Evolutionary conservation across 2,888 invertebrate species (phyloP).

Genomic region (Dryadula phaetusa): DNA sequence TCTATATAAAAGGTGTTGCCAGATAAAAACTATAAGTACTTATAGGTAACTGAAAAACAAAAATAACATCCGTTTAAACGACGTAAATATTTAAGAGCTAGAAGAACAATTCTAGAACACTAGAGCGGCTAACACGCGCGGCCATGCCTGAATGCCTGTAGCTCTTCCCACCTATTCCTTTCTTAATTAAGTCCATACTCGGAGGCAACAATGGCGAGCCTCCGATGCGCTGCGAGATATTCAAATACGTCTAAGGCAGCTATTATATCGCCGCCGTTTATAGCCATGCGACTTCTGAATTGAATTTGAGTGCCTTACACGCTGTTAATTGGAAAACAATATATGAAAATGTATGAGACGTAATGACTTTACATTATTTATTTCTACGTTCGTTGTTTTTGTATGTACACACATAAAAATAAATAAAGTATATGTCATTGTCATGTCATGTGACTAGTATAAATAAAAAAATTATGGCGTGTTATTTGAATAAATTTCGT

Average conservation of each 20-base stretch:
- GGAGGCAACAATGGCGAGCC: constrained; percentile 78
- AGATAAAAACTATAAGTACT: neutral
- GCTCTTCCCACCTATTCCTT: constrained; percentile 76
- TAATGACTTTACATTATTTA: constrained; percentile 35
- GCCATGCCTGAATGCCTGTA: constrained; percentile 70
- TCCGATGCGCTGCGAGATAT: constrained; percentile 81
- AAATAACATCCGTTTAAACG: constrained; percentile 32
- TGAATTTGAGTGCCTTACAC: constrained; percentile 51
- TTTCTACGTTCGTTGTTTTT: neutral
- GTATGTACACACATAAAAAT: neutral
- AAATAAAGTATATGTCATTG: neutral
- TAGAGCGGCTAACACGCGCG: constrained; percentile 34
- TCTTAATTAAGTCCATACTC: constrained; percentile 84
- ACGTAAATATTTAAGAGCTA: constrained; percentile 37
- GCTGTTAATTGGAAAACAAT: constrained; percentile 51
- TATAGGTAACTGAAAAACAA: constrained; percentile 2
- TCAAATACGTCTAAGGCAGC: constrained; percentile 81
- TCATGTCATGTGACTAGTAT: no score
- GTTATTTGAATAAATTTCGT: neutral
- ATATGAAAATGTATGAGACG: constrained; percentile 44
- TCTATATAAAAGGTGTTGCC: constrained; percentile 7
- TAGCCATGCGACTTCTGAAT: constrained; percentile 58
- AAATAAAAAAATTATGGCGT: neutral
- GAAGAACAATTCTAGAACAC: constrained; percentile 37
- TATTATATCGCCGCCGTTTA: constrained; percentile 76